phyloP scores from a whole-genome alignment of 2,113 vertebrate genomes.

The Myanophis thanlyinensis region DNA sequence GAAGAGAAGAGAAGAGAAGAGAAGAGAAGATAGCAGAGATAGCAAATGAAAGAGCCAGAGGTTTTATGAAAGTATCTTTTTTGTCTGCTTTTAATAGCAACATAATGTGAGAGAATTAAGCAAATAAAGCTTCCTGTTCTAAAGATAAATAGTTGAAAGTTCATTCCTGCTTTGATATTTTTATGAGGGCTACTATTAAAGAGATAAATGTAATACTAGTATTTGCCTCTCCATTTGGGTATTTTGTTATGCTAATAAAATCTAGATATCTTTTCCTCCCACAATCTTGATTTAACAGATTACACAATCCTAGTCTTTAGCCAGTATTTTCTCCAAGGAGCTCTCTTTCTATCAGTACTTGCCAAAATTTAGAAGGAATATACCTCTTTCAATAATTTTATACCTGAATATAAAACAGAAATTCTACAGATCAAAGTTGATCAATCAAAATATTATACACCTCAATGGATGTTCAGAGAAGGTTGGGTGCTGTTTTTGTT shows the following conservation, averaged over 20 bases:
- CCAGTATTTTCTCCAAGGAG: background rate
- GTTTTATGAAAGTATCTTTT: background rate
- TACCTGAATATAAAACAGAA: background rate
- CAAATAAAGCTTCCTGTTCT: background rate
- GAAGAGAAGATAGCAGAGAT: background rate
- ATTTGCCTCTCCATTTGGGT: background rate
- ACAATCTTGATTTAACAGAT: background rate
- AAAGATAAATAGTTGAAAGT: background rate
- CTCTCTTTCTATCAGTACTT: background rate
- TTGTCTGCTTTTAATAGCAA: background rate
- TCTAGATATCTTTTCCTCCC: background rate
- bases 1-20: background rate
- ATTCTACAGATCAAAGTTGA: background rate
- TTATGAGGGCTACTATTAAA: background rate
- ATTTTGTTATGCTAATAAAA: background rate
- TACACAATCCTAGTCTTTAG: background rate
- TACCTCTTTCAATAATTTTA: background rate
- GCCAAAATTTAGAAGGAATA: background rate
- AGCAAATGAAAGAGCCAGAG: background rate
- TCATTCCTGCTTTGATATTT: background rate
- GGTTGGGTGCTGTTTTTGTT: background rate
- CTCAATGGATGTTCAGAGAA: background rate
- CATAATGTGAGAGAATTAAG: background rate
- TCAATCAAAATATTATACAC: background rate
- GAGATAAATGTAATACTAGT: background rate